Percentiles rank a stretch among this genome's conserved stretches.
These are phyloP conservation scores for Apodemus agrarius DNA, from an alignment of 2,797 vertebrate genomes.

Conservation along the genomic window DNA sequence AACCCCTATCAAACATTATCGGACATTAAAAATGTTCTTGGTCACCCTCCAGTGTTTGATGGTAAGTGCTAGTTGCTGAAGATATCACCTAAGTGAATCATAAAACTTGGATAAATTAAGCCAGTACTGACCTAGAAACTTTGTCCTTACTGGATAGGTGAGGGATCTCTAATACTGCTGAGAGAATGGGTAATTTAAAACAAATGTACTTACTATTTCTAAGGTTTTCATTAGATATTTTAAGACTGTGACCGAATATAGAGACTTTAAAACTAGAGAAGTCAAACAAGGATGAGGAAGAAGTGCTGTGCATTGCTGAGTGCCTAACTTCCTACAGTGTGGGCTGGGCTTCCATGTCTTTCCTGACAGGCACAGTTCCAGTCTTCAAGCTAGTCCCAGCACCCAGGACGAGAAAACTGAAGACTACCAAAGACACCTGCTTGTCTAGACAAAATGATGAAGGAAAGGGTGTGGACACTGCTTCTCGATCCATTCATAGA, in stretches of 20 bases:
- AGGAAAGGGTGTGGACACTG: neutral
- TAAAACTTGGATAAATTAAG: too few relatives aligned
- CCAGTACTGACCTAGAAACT: too few relatives aligned
- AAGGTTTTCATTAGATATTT: neutral
- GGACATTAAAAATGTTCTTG: neutral
- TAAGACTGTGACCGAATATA: neutral
- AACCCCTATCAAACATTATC: neutral
- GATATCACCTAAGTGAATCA: too few relatives aligned
- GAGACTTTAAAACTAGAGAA: neutral
- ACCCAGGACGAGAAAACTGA: neutral
- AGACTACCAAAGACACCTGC: neutral
- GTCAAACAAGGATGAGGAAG: accelerated
- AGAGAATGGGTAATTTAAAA: neutral
- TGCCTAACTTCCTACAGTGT: neutral
- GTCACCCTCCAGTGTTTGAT: too few relatives aligned
- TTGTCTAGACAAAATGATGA: neutral
- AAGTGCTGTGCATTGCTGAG: neutral
- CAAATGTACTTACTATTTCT: too few relatives aligned
- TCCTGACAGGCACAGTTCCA: neutral
- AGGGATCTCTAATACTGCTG: neutral
- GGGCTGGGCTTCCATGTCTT: neutral
- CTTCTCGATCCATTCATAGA: neutral
- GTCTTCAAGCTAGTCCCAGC: neutral
- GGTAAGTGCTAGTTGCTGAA: too few relatives aligned
- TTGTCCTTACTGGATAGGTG: neutral